Evolutionary conservation across 2,113 vertebrate species (phyloP).

Genomic region (Tragulus kanchil): DNA sequence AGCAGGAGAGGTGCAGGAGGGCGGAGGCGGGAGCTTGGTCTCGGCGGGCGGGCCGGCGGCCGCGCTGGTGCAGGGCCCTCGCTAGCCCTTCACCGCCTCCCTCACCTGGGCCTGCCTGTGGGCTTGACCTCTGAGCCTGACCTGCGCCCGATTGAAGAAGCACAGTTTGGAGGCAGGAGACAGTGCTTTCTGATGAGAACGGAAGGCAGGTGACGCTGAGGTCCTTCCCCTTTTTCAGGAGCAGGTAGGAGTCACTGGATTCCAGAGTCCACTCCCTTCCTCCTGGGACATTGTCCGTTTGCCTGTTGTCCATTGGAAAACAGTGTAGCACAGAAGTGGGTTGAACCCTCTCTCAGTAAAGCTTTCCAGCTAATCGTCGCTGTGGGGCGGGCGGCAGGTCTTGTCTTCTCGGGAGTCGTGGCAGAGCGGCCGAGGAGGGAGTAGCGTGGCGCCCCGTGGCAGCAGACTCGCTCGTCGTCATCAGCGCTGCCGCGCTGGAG

Average conservation of each 20-base stretch:
- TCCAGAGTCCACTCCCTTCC: not conserved
- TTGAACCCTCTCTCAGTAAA: conserved; percentile 53
- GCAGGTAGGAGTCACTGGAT: conserved; percentile 61
- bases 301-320: conserved; percentile 55
- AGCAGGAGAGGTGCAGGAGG: conserved; percentile 38
- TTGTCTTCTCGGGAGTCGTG: not conserved
- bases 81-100: not conserved
- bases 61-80: not conserved
- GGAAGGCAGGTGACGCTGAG: not conserved
- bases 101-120: not conserved
- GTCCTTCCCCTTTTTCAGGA: conserved; percentile 67
- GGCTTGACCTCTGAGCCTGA: conserved; percentile 51
- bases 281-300: not conserved
- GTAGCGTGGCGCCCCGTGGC: not conserved
- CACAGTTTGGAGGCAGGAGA: conserved; percentile 32
- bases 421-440: no score
- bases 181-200: conserved; percentile 39
- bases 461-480: no score
- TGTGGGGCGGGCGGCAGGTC: not conserved
- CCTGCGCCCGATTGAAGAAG: conserved; percentile 67
- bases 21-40: rapidly evolving
- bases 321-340: not conserved
- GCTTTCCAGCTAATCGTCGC: conserved; percentile 46
- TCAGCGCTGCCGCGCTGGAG: not conserved
- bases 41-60: rapidly evolving